Base-by-base conservation (phyloP, 2,888 invertebrate genomes). In the Mystacides longicornis region DNA sequence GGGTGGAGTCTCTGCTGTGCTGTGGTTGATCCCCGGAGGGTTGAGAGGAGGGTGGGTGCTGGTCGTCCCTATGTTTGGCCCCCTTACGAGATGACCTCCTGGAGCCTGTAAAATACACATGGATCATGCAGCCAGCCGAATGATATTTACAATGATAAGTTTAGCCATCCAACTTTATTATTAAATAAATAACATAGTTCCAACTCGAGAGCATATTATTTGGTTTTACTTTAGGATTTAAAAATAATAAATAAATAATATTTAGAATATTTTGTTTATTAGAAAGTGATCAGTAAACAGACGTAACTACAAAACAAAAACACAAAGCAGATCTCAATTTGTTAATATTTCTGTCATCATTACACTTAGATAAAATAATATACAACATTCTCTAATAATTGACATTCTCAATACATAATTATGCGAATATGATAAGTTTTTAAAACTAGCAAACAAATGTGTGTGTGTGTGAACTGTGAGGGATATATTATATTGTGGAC, bases 71-170 rank as follows among this genome's bases (percentile, higher is more conserved):
- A 31, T 45, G 43, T 31, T 47, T 49, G 20, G 57, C 55, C 21
- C 51, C 50, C 48, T 56, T 55, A 46, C 61, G 61, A 48, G 61
- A 59, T 19, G 57, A 57, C 47, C 56, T 61, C 59, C 54, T 59
- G 54, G 59, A 59, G 70, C 76, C 77, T 77, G 77, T 61, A 75
- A 77, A 69, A 66, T 63, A 60, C 76, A 77, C 77, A 76, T 77
- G 71, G 75, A 63, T 71, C 77, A 74, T 77, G 77, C 77, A 73
- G 75, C 71, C 73, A 72, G 75, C 72, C 69, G 68, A 67, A 73
- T 72, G 74, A 65, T 74, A 74, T 75, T 66, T 75, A 74, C 76
- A 74, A 68, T 71, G 74, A 63, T 63, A 37, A 54, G 62, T 62
- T 54, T 49, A 42, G 49, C 54, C 52, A 50, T 37, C 45, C 20